phyloP scores from a whole-genome alignment of 1,140 invertebrate genomes.

The Drosophila rufa region DNA sequence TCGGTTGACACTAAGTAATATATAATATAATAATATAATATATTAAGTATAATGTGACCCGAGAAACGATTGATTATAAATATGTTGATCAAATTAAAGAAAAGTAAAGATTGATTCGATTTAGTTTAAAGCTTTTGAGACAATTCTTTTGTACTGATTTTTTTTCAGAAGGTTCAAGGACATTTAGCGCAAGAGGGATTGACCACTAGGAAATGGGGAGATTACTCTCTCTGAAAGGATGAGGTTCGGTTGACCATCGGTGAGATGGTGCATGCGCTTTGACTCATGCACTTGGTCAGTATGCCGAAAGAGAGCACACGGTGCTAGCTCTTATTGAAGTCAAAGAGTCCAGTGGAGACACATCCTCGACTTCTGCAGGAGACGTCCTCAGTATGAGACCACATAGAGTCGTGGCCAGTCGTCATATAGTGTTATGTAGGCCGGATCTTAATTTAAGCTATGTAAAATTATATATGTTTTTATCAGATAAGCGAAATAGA shows the following conservation, averaged over 20 bases:
- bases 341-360: neutral
- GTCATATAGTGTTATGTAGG: neutral
- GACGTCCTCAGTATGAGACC: conserved; percentile 1
- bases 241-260: neutral
- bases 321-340: neutral
- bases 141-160: neutral
- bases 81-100: neutral
- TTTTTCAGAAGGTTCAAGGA: conserved; percentile 4
- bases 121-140: neutral
- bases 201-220: neutral
- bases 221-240: neutral
- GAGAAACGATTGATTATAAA: neutral
- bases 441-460: neutral
- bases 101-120: neutral
- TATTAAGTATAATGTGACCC: too few species aligned
- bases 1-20: too few species aligned
- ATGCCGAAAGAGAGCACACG: neutral
- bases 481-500: neutral
- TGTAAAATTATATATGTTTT: neutral
- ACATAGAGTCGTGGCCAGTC: neutral
- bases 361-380: too few species aligned
- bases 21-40: too few species aligned
- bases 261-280: conserved; percentile 9
- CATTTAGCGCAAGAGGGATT: neutral
- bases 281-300: neutral